Evolutionary conservation across 2,113 vertebrate genomes (phyloP).

Genomic region (Stigmatopora argus): DNA sequence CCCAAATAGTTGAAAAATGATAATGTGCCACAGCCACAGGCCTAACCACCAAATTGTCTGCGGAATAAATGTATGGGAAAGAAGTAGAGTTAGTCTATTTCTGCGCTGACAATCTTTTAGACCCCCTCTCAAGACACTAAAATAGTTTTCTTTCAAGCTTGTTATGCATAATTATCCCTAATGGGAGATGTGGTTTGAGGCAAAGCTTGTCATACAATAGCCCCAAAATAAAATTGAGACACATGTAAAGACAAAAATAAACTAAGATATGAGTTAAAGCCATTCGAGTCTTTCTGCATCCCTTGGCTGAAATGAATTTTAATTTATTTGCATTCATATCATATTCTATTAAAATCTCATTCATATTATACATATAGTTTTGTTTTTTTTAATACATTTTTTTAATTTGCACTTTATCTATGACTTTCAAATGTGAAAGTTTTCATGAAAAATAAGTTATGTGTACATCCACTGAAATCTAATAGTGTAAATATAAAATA

Average conservation of each 20-base stretch:
- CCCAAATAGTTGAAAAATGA: slow-evolving; percentile 5
- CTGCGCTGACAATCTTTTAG: slow-evolving; percentile 1
- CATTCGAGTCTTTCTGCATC: too few species aligned
- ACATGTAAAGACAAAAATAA: neutral
- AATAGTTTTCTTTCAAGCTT: neutral
- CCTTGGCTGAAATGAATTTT: too few species aligned
- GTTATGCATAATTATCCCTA: neutral
- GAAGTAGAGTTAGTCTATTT: slow-evolving; percentile 4
- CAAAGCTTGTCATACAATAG: neutral
- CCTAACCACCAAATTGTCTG: neutral
- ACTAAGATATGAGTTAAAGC: too few species aligned
- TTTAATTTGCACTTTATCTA: neutral
- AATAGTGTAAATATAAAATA: too few species aligned
- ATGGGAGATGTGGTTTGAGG: slow-evolving; percentile 1
- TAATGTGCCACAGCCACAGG: slow-evolving; percentile 2
- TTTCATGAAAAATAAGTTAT: too few species aligned
- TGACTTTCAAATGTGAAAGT: too few species aligned
- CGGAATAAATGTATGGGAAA: slow-evolving; percentile 2
- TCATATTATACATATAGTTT: neutral
- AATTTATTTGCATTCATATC: too few species aligned
- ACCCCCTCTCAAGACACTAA: neutral
- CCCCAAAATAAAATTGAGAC: neutral
- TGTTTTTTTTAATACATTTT: neutral
- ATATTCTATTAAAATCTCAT: too few species aligned
- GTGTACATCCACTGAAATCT: too few species aligned